These are phyloP conservation scores for Amiota minor DNA, from an alignment of 2,888 invertebrate genomes.

Conservation along the genomic window DNA sequence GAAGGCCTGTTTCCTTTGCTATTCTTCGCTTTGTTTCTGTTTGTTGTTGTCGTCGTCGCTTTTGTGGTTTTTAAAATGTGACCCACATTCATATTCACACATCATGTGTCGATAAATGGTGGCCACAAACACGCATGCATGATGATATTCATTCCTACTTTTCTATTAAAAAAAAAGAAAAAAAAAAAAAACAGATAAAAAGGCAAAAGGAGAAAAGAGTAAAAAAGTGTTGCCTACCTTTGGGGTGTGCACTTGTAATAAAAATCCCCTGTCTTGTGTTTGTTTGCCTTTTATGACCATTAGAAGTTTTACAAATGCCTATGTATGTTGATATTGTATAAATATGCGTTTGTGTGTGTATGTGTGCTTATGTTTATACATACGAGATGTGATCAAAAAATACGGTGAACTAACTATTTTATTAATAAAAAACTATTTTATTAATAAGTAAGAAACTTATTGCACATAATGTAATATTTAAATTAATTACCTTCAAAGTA, in stretches of 20 bases:
- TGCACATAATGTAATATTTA: too few species aligned
- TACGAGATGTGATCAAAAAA: too few species aligned
- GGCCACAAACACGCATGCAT: constrained; percentile 21
- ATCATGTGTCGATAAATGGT: constrained; percentile 23
- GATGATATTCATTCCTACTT: too few species aligned
- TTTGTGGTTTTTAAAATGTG: constrained; percentile 36
- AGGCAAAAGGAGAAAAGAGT: too few species aligned
- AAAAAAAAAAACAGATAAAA: neutral
- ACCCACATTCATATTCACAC: constrained; percentile 39
- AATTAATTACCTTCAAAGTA: too few species aligned
- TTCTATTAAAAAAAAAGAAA: neutral
- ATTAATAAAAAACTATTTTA: too few species aligned
- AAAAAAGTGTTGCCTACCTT: constrained; percentile 17
- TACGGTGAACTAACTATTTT: too few species aligned
- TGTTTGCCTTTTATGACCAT: neutral
- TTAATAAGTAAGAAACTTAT: too few species aligned
- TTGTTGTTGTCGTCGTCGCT: constrained; percentile 22
- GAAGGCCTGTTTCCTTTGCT: neutral
- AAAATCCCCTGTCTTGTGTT: neutral
- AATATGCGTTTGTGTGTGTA: too few species aligned
- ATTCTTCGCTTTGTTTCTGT: neutral
- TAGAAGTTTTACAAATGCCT: neutral
- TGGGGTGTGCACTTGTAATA: neutral
- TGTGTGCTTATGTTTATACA: too few species aligned
- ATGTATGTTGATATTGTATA: too few species aligned